Conservation (phyloP, 2,888 invertebrate genomes). For the Troides aeacus region DNA sequence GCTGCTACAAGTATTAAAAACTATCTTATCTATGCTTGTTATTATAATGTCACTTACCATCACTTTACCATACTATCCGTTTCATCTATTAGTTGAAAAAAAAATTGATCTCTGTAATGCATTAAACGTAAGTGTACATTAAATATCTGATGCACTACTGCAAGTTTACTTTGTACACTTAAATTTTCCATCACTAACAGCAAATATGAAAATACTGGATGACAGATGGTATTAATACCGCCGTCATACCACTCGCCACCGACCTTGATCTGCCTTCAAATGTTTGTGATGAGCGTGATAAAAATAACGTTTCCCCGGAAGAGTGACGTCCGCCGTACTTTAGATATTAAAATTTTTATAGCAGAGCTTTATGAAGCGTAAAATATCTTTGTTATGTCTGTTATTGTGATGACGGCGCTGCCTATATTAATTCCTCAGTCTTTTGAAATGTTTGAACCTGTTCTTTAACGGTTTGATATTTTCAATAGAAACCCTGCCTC, state of each 20-base stretch:
- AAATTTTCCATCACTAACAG: background rate
- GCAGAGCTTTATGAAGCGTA: slow-evolving; percentile 5
- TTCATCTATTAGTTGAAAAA: too few species aligned
- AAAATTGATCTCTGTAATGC: too few species aligned
- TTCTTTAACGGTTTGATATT: background rate
- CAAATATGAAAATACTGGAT: slow-evolving; percentile 4
- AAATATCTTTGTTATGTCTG: slow-evolving; percentile 9
- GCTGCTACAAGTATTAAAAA: too few species aligned
- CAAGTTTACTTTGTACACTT: slow-evolving; percentile 2
- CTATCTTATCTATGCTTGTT: too few species aligned
- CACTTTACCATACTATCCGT: too few species aligned
- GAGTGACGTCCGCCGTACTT: slow-evolving; percentile 19
- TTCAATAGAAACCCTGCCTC: background rate
- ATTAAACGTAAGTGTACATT: background rate
- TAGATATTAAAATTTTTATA: slow-evolving; percentile 20
- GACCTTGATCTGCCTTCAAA: slow-evolving; percentile 11
- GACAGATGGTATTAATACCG: slow-evolving; percentile 10
- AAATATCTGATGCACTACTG: background rate
- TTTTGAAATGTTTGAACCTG: too few species aligned
- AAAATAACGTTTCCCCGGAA: slow-evolving; percentile 21
- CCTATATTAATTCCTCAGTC: background rate
- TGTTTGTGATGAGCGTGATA: slow-evolving; percentile 21
- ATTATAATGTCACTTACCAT: too few species aligned
- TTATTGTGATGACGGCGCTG: background rate
- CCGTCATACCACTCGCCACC: slow-evolving; percentile 5